phyloP scores from a whole-genome alignment of 2,888 invertebrate genomes.

The Troides helena region DNA sequence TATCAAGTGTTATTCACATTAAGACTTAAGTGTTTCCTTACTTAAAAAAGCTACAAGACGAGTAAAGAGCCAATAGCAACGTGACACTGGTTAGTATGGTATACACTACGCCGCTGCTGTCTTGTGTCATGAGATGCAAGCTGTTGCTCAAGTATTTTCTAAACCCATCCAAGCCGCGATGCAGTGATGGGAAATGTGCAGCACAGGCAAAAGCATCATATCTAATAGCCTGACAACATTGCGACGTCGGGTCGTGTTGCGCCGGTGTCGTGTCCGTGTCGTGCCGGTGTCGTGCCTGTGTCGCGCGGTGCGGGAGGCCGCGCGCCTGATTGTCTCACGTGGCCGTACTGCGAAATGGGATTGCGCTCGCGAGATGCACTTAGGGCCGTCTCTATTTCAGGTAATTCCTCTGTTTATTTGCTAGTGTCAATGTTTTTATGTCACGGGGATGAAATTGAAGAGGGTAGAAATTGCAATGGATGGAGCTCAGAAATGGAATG shows the following conservation, averaged over 20 bases:
- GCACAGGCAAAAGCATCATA: too few relatives aligned
- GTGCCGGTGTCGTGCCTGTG: not conserved
- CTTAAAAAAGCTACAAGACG: too few relatives aligned
- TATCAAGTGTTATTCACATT: too few relatives aligned
- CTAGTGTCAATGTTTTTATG: conserved; percentile 30
- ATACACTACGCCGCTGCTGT: too few relatives aligned
- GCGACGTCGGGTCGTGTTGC: too few relatives aligned
- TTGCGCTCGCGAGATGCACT: conserved; percentile 41
- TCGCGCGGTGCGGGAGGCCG: conserved; percentile 8
- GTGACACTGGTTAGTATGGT: too few relatives aligned
- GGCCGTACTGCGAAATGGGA: conserved; percentile 39
- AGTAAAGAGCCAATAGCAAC: too few relatives aligned
- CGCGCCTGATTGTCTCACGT: conserved; percentile 42
- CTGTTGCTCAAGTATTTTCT: too few relatives aligned
- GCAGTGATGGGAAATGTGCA: too few relatives aligned
- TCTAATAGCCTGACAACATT: not conserved
- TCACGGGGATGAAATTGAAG: conserved; percentile 30
- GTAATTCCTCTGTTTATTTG: conserved; percentile 37
- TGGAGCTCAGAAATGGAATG: conserved; percentile 21
- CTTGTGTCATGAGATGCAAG: too few relatives aligned
- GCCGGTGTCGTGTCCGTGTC: not conserved
- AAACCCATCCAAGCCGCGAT: too few relatives aligned
- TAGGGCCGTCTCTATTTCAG: conserved; percentile 36
- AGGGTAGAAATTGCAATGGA: conserved; percentile 24
- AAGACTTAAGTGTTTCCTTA: too few relatives aligned